Conservation (phyloP, 2,113 vertebrate species). For the Archilochus colubris region DNA sequence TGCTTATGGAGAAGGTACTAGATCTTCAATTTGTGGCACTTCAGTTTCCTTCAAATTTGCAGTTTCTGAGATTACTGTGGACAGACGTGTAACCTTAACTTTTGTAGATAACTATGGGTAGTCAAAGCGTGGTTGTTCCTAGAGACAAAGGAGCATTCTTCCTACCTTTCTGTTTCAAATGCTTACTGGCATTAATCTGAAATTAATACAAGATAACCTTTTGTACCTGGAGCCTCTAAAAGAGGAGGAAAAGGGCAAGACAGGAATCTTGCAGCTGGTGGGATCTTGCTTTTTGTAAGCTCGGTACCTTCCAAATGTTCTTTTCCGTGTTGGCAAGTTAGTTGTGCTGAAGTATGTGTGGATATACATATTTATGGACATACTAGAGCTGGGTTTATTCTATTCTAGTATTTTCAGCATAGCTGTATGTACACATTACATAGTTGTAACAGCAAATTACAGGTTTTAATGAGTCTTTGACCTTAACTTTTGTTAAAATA, state of each 20-base stretch:
- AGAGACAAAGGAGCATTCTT: constrained; percentile 1
- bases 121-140: neutral
- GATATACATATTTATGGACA: too few species aligned
- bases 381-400: too few species aligned
- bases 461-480: neutral
- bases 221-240: neutral
- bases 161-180: neutral
- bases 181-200: neutral
- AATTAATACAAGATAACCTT: neutral
- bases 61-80: neutral
- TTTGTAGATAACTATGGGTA: neutral
- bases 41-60: neutral
- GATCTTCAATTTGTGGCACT: neutral
- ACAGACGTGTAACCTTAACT: neutral
- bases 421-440: too few species aligned
- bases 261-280: neutral
- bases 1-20: rapidly evolving
- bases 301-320: neutral
- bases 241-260: neutral
- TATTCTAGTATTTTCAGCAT: too few species aligned
- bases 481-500: neutral
- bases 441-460: neutral
- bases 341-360: neutral
- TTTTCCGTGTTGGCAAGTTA: neutral
- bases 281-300: neutral